Evolutionary conservation across 1,140 invertebrate species (phyloP).

Genomic region (Arctopsyche grandis): DNA sequence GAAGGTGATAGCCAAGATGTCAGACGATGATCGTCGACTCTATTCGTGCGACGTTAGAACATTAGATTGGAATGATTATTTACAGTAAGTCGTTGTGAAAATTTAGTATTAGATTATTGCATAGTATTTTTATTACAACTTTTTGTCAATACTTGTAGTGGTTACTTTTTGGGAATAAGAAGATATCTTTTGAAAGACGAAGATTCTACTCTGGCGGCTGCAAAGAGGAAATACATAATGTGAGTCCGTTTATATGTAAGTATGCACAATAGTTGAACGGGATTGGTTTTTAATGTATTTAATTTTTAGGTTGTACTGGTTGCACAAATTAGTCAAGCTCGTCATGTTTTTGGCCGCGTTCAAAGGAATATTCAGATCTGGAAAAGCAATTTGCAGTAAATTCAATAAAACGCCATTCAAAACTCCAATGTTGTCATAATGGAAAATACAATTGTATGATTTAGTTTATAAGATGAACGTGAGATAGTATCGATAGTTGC

Average conservation of each 20-base stretch:
- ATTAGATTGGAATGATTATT: conserved; percentile 70
- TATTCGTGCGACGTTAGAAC: conserved; percentile 71
- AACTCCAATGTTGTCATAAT: background rate
- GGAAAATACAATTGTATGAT: background rate
- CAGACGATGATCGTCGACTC: conserved; percentile 66
- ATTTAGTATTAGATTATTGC: background rate
- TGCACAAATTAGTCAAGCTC: conserved; percentile 17
- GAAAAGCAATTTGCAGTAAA: background rate
- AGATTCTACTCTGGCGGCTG: conserved; percentile 65
- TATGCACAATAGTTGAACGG: background rate
- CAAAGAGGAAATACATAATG: conserved; percentile 62
- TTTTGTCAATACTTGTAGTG: conserved; percentile 60
- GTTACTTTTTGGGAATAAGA: conserved; percentile 70
- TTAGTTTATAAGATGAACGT: background rate
- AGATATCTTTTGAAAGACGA: conserved; percentile 71
- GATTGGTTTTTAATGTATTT: background rate
- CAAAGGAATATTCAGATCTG: conserved; percentile 7
- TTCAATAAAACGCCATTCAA: background rate
- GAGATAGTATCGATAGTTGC: background rate
- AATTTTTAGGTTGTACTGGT: conserved; percentile 22
- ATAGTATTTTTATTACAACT: background rate
- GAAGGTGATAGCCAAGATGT: conserved; percentile 65
- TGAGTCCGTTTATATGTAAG: conserved; percentile 52
- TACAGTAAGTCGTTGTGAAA: conserved; percentile 56
- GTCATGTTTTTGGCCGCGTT: background rate